Percentiles rank a stretch among this genome's conserved stretches.
phyloP scores from a whole-genome alignment of 2,113 vertebrate genomes.

The Oreochromis aureus region DNA sequence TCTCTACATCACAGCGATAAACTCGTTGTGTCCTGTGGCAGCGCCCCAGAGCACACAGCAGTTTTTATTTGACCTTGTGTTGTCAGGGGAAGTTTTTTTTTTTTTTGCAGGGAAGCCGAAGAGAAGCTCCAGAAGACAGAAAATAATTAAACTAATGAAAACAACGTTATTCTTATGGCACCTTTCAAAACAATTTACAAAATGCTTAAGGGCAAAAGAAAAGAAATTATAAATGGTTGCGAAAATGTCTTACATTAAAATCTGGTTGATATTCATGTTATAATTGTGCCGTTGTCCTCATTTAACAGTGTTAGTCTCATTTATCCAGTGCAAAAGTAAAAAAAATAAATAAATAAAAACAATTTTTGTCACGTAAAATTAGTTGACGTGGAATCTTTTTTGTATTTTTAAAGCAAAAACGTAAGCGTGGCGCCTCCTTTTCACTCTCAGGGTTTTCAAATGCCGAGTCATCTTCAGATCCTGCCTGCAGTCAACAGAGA shows the following conservation, averaged over 20 bases:
- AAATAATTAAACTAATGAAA: slow-evolving; percentile 10
- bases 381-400: neutral
- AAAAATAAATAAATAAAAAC: neutral
- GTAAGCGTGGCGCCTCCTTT: neutral
- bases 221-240: neutral
- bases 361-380: neutral
- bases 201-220: neutral
- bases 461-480: neutral
- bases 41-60: slow-evolving; percentile 9
- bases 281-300: neutral
- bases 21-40: slow-evolving; percentile 44
- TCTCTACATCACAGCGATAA: slow-evolving; percentile 31
- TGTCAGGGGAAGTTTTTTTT: slow-evolving; percentile 53
- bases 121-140: neutral
- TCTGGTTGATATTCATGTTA: neutral
- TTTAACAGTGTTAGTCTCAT: neutral
- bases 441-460: neutral
- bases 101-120: slow-evolving; percentile 31
- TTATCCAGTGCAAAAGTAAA: neutral
- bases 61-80: slow-evolving; percentile 63
- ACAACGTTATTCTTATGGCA: neutral
- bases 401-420: neutral
- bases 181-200: neutral
- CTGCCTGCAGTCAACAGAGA: neutral
- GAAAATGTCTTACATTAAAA: neutral